A percentile compares a stretch with the other conserved stretches of the same genome.
phyloP scores from a whole-genome alignment of 1,140 invertebrate species.

The Anadara kagoshimensis region DNA sequence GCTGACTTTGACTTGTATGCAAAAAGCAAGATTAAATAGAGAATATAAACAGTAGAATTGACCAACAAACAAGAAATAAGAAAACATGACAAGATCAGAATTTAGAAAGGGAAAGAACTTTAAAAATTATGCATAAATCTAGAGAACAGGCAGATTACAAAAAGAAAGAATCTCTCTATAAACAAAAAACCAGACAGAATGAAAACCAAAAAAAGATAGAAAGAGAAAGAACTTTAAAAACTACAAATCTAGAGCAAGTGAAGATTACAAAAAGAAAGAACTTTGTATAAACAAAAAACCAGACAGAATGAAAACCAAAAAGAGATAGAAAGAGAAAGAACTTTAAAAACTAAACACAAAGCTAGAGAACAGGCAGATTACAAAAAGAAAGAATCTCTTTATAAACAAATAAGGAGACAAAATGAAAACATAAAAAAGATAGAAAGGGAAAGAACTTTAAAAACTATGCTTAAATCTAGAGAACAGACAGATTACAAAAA shows the following conservation, averaged over 20 bases:
- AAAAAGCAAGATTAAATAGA: neutral
- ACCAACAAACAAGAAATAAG: neutral
- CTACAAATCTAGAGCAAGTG: neutral
- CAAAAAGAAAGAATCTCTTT: neutral
- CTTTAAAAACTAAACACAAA: neutral
- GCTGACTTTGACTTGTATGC: neutral
- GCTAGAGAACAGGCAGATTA: neutral
- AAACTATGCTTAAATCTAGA: neutral
- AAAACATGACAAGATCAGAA: neutral
- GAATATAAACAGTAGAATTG: no score
- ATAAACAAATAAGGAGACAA: neutral
- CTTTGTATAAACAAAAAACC: neutral
- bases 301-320: neutral
- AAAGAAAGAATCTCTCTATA: neutral
- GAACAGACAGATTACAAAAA: neutral
- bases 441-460: neutral
- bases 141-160: neutral
- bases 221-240: neutral
- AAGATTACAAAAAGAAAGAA: neutral
- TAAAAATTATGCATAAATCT: neutral
- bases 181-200: neutral
- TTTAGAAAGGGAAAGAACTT: neutral
- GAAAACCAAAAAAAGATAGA: neutral
- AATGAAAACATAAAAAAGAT: neutral
- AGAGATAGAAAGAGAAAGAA: neutral